Percentiles rank a stretch among this genome's conserved stretches.
Evolutionary conservation across 2,797 vertebrate species (phyloP).

Genomic region (Poecile montanus): DNA sequence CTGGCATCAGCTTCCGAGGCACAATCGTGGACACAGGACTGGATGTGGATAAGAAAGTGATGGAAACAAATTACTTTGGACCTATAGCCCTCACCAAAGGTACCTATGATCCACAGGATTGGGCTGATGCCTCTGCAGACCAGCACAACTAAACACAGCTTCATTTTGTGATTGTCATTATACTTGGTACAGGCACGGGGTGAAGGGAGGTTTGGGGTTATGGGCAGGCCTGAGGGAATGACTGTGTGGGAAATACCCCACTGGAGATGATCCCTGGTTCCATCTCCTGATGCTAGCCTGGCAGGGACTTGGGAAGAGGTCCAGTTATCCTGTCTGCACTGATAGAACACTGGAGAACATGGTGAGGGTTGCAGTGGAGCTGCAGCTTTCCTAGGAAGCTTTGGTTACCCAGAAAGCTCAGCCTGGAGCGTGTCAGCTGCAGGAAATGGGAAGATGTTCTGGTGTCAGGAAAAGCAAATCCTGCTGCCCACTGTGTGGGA

Average conservation of each 20-base stretch:
- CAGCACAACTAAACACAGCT: background rate
- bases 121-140: background rate
- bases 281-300: background rate
- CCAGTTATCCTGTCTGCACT: background rate
- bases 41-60: conserved; percentile 89
- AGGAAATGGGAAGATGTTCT: background rate
- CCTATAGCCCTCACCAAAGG: conserved; percentile 97
- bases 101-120: conserved; percentile 35
- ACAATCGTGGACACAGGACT: conserved; percentile 83
- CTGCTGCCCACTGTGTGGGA: background rate
- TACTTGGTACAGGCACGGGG: background rate
- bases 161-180: background rate
- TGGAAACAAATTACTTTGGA: conserved; percentile 98
- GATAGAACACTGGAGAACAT: background rate
- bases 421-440: background rate
- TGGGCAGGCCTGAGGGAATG: background rate
- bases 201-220: background rate
- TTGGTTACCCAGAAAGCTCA: background rate
- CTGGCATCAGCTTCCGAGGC: conserved; percentile 94
- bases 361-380: background rate
- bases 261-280: background rate
- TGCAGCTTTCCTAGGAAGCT: background rate
- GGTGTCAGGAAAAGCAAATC: background rate
- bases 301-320: background rate
- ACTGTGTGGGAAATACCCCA: background rate